Evolutionary conservation across 2,113 vertebrate genomes (phyloP), one percentile per base, ranked within the genome.

Genomic region (Psilopsiagon aymara): DNA sequence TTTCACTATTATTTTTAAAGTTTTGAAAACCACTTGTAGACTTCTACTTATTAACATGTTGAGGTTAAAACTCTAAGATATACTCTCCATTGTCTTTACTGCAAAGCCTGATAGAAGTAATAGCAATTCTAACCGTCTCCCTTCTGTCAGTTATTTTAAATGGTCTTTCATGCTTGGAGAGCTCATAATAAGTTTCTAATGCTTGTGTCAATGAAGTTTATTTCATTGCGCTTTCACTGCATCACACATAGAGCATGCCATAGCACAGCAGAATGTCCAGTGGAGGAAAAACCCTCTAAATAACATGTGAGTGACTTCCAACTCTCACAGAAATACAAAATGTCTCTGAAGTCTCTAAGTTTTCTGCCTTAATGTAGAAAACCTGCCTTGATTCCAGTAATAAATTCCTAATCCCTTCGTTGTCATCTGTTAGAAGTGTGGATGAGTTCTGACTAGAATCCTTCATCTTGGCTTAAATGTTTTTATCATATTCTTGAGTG

Each of bases 331-430:
- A 37, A 57, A 44, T 51, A 17, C 35, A 44, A 9, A 47, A 24
- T 84, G 15, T 46, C 70, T 91, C 79, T 63, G 68, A 59, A 88
- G 75, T 20, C 59, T 71, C 66, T 59, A 62, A 31, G 46, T 92
- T 94, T 94, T 95, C 64, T 95, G 33, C 41, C 90, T 86, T 41
- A 75, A 39, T 55, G 33, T 46, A 62, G 44, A 63, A 87, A 95
- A 81, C 17, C 19, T 82, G 25, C n/a, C 20, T 71, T 88, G 27
- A 82, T 78, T 52, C 43, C 71, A 86, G 33, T 88, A 6, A 75
- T 47, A 82, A 84, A 94, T 88, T 86, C 69, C 88, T 92, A 51
- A 84, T 86, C 33, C 20, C 2, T 80, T 91, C 3, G 0, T 91
- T 91, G 81, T 86, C 75, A 37, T 88, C 44, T 86, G 10, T 68